Evolutionary conservation across 2,113 vertebrate genomes (phyloP).

Genomic region (Salminus brasiliensis): DNA sequence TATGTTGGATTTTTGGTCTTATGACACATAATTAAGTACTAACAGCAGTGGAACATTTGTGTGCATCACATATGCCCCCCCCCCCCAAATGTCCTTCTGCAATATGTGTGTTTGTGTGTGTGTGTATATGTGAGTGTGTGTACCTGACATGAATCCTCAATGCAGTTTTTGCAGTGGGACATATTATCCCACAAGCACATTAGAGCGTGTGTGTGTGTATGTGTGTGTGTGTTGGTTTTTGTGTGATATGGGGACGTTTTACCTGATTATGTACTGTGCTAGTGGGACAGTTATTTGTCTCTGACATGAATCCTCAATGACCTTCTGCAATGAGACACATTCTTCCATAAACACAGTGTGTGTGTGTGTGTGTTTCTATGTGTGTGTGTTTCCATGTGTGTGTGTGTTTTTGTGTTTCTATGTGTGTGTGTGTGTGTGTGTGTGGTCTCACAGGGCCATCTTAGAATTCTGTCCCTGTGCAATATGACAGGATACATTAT

Average conservation of each 20-base stretch:
- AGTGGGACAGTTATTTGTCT: not conserved
- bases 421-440: not conserved
- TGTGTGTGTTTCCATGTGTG: no score
- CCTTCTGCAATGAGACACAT: not conserved
- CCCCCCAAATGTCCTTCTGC: no score
- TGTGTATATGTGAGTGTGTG: no score
- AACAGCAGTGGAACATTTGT: no score
- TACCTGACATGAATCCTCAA: no score
- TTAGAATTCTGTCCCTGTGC: not conserved
- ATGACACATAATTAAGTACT: no score
- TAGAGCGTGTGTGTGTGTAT: no score
- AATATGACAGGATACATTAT: constrained; percentile 42
- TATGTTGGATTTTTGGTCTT: no score
- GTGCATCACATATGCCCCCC: no score
- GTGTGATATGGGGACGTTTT: not conserved
- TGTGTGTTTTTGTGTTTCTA: not conserved
- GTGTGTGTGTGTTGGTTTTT: not conserved
- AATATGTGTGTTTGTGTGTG: no score
- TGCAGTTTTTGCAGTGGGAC: no score
- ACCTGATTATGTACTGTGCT: not conserved
- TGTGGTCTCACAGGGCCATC: constrained; percentile 5
- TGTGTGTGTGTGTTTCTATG: not conserved
- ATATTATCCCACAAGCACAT: no score
- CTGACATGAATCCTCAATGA: constrained; percentile 1
- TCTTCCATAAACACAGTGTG: constrained; percentile 17